A percentile compares a stretch with the other conserved stretches of the same genome.
These are phyloP conservation scores for Vanessa tameamea DNA, from an alignment of 1,140 invertebrate species.

Conservation along the genomic window DNA sequence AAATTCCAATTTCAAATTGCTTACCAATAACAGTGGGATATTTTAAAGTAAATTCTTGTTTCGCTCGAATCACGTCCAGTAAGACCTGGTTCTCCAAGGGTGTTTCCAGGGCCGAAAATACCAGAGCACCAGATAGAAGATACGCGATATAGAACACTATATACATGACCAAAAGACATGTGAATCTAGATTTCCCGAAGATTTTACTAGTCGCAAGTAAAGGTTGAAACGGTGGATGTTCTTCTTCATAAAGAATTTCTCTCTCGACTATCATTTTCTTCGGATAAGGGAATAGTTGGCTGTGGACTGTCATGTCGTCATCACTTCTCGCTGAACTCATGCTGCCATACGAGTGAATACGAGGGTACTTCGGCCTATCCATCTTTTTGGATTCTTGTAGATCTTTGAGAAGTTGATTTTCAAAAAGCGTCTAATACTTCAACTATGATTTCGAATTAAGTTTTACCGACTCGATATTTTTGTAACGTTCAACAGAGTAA, in stretches of 20 bases:
- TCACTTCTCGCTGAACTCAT: constrained; percentile 68
- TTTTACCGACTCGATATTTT: background rate
- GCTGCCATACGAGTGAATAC: constrained; percentile 74
- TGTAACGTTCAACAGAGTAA: constrained; percentile 21
- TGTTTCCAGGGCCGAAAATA: constrained; percentile 88
- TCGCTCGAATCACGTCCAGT: constrained; percentile 78
- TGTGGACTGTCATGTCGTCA: constrained; percentile 75
- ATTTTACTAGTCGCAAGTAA: constrained; percentile 60
- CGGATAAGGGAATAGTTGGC: constrained; percentile 65
- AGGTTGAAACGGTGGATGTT: constrained; percentile 68
- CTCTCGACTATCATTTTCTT: constrained; percentile 69
- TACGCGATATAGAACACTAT: constrained; percentile 86
- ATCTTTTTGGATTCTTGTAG: constrained; percentile 35
- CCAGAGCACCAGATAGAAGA: constrained; percentile 86
- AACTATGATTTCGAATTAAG: background rate
- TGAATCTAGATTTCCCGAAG: constrained; percentile 75
- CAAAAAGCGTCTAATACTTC: background rate
- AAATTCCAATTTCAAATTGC: constrained; percentile 8
- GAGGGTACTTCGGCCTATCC: constrained; percentile 59
- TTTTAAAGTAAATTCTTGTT: constrained; percentile 81
- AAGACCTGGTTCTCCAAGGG: constrained; percentile 83
- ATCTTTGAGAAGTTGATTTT: constrained; percentile 1
- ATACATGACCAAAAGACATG: constrained; percentile 79
- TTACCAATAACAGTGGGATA: constrained; percentile 82
- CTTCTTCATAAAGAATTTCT: constrained; percentile 70